Evolutionary conservation across 2,797 vertebrate genomes (phyloP).

Genomic region (Cossypha dichroa): DNA sequence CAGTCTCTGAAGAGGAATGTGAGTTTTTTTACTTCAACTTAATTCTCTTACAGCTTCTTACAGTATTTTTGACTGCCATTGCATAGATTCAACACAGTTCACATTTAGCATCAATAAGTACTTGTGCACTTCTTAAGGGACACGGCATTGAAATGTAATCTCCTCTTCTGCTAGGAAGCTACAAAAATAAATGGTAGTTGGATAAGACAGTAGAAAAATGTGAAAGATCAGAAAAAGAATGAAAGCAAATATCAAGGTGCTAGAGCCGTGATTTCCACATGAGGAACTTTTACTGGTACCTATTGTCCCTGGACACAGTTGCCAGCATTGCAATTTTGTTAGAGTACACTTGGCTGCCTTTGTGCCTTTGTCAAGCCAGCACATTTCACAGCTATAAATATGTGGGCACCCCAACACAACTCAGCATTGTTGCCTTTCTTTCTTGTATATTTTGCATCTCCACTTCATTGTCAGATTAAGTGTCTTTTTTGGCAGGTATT

Average conservation of each 20-base stretch:
- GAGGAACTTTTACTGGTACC: not conserved
- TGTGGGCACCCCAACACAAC: not conserved
- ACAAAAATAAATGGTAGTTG: not conserved
- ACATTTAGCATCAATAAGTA: not conserved
- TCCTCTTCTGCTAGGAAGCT: not conserved
- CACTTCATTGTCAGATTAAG: not conserved
- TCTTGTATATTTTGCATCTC: not conserved
- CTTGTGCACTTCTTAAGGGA: not conserved
- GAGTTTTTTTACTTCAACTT: rapidly evolving
- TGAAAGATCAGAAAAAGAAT: not conserved
- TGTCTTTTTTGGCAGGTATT: not conserved
- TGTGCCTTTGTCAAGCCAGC: not conserved
- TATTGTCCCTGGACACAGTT: not conserved
- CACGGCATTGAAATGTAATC: not conserved
- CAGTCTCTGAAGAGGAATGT: not conserved
- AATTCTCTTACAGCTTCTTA: not conserved
- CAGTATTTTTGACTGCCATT: not conserved
- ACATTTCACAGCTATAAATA: constrained; percentile 28
- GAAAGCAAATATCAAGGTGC: not conserved
- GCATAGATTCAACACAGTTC: not conserved
- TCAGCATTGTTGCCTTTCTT: not conserved
- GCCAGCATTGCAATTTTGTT: constrained; percentile 5
- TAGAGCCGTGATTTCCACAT: not conserved
- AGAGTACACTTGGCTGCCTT: not conserved
- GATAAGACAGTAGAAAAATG: not conserved